Evolutionary conservation across 2,888 invertebrate species (phyloP).

Genomic region (Cephus sareptanus): DNA sequence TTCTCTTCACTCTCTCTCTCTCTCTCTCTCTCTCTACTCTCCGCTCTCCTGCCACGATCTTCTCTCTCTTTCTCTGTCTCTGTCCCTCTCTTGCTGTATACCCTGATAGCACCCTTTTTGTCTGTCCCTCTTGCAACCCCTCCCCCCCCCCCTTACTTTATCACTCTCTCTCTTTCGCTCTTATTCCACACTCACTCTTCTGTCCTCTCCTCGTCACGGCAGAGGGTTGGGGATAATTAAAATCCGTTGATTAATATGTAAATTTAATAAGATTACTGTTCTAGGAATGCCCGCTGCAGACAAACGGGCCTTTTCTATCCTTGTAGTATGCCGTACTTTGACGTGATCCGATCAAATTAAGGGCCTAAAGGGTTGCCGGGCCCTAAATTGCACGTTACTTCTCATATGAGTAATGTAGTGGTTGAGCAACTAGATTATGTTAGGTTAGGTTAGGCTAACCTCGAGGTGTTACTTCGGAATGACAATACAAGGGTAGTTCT

Average conservation of each 20-base stretch:
- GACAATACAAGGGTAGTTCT: background rate
- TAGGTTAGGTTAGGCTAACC: background rate
- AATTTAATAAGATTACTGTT: constrained; percentile 98
- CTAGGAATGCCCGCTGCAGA: constrained; percentile 77
- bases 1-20: constrained; percentile 20
- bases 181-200: constrained; percentile 38
- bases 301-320: constrained; percentile 38
- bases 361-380: background rate
- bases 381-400: background rate
- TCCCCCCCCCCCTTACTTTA: constrained; percentile 15
- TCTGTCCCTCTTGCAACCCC: constrained; percentile 22
- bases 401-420: background rate
- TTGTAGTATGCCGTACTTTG: background rate
- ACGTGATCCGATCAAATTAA: background rate
- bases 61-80: no score
- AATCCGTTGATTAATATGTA: constrained; percentile 99
- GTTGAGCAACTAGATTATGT: background rate
- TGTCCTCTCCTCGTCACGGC: constrained; percentile 40
- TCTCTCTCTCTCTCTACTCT: constrained; percentile 20
- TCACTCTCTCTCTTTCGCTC: constrained; percentile 35
- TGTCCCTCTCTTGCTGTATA: constrained; percentile 16
- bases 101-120: background rate
- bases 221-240: constrained; percentile 88
- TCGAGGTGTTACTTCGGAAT: background rate
- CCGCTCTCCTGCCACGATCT: constrained; percentile 14